Base-by-base conservation (phyloP, 53 echinoderm and acorn worm genomes). In the Hippasteria phrygiana region DNA sequence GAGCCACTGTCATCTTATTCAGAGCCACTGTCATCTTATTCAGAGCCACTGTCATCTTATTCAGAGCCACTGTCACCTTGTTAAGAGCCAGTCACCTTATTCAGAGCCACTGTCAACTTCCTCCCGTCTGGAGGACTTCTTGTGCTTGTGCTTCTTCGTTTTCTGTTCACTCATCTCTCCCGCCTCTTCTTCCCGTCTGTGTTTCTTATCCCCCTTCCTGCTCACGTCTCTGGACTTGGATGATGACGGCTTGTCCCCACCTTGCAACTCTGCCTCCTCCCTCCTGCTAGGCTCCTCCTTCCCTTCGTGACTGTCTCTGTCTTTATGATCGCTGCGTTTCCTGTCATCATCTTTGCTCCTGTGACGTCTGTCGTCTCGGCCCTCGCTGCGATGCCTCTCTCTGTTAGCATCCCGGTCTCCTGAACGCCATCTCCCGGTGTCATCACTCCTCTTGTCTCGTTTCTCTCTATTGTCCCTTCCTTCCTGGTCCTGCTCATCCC, bases 71-170 rank as follows among this genome's bases (percentile, higher is more conserved):
- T n/a, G n/a, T n/a, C n/a, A n/a, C n/a, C n/a, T n/a, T n/a, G n/a
- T n/a, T n/a, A n/a, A n/a, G n/a, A n/a, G n/a, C n/a, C n/a, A n/a
- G n/a, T n/a, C n/a, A n/a, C n/a, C n/a, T n/a, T 78, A 78, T 11
- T 78, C 55, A 3, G 78, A 78, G 37, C 55, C 81, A 43, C 81
- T 81, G 65, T 63, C 63, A 10, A 5, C 6, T 31, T 75, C 75
- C 6, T 75, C 48, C 31, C 64, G 43, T 6, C 28, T 64, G 10
- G 45, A 45, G 29, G 47, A 11, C n/a, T n/a, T n/a, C n/a, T n/a
- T n/a, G n/a, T n/a, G n/a, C 69, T 84, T 84, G 37, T 71, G 84
- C 71, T 84, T 85, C 85, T 85, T 85, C 38, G 20, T 85, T 36
- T 51, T 33, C 4, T 50, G 71, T 6, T 85, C 71, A 12, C 33